Percentiles rank a stretch among this genome's conserved stretches.
phyloP scores from a whole-genome alignment of 2,888 invertebrate genomes.

The Parochlus steinenii region DNA sequence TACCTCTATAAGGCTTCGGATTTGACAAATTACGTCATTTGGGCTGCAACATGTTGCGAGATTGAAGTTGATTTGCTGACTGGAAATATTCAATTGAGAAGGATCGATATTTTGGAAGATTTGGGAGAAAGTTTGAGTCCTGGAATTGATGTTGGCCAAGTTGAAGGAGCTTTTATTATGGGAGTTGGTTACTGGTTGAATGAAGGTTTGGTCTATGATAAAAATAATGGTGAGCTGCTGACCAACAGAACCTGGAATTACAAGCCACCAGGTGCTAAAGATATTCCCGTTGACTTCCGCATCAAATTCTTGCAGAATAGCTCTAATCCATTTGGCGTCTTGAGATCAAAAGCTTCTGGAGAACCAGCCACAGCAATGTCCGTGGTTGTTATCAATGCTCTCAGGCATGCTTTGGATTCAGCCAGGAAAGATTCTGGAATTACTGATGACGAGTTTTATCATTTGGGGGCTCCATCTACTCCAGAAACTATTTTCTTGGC shows the following conservation, averaged over 20 bases:
- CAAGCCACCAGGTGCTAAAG: constrained; percentile 49
- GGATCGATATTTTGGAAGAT: constrained; percentile 59
- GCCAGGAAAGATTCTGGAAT: constrained; percentile 47
- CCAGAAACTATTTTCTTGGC: constrained; percentile 18
- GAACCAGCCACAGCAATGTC: constrained; percentile 44
- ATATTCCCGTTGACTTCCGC: constrained; percentile 51
- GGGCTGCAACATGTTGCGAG: constrained; percentile 46
- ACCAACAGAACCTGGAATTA: constrained; percentile 61
- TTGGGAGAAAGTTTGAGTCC: constrained; percentile 56
- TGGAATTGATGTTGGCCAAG: constrained; percentile 54
- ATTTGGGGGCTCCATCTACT: constrained; percentile 25
- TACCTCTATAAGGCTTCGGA: constrained; percentile 38
- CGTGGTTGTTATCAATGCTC: constrained; percentile 40
- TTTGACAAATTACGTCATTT: constrained; percentile 42
- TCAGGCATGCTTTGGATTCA: constrained; percentile 49
- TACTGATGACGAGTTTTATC: constrained; percentile 32
- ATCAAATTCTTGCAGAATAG: constrained; percentile 42
- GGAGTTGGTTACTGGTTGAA: constrained; percentile 52
- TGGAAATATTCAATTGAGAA: constrained; percentile 48
- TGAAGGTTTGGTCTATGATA: constrained; percentile 44
- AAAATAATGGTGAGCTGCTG: constrained; percentile 38
- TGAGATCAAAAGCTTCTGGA: constrained; percentile 52
- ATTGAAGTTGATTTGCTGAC: constrained; percentile 64
- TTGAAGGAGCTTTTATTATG: constrained; percentile 59
- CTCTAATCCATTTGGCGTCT: constrained; percentile 42